Conservation (phyloP, 2,113 vertebrate genomes). For the Lathamus discolor region DNA sequence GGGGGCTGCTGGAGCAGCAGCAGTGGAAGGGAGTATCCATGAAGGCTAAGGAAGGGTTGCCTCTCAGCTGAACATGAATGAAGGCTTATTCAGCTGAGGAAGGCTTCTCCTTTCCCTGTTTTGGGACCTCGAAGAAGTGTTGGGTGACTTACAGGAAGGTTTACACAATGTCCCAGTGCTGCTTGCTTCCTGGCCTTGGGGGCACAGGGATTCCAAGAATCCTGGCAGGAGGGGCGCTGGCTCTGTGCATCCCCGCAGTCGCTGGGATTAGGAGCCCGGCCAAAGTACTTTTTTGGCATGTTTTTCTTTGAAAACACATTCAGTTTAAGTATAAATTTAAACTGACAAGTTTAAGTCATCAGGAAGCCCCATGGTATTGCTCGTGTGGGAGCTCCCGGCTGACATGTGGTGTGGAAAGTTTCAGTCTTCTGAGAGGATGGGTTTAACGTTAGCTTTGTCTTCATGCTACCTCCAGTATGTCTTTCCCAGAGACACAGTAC, state of each 20-base stretch:
- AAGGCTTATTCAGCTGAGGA: neutral
- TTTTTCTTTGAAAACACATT: neutral
- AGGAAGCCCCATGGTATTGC: neutral
- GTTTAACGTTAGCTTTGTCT: neutral
- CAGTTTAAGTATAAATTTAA: neutral
- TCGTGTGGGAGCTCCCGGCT: neutral
- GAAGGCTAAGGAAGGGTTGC: neutral
- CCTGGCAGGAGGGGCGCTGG: neutral
- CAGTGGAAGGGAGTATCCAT: neutral
- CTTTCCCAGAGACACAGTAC: neutral
- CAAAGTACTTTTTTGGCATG: neutral
- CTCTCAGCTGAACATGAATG: neutral
- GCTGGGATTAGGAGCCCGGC: neutral
- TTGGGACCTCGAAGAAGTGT: neutral
- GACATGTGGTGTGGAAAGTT: neutral
- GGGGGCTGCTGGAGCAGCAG: neutral
- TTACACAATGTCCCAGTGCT: neutral
- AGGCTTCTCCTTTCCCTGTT: neutral
- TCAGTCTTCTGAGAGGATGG: neutral
- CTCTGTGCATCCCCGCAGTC: neutral
- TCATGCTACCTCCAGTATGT: neutral
- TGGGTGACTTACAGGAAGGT: constrained; percentile 5
- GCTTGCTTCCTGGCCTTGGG: neutral
- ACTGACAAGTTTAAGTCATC: neutral
- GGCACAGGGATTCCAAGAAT: constrained; percentile 33